Evolutionary conservation across 2,888 invertebrate species (phyloP).

Genomic region (Brassicogethes aeneus): DNA sequence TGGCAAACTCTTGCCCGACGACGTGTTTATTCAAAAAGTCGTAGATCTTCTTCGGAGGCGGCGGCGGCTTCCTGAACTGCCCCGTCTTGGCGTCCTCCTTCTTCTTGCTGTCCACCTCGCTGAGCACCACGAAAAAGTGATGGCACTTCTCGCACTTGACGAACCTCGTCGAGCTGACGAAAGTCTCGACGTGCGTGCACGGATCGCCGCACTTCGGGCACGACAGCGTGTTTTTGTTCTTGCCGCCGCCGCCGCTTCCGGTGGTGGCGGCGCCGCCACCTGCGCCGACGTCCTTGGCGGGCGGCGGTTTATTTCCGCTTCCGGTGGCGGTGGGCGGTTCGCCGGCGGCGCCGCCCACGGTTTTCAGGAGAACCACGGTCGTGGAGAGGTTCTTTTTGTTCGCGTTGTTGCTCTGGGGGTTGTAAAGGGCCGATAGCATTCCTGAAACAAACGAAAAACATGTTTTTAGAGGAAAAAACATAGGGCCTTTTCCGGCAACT

Average conservation of each 20-base stretch:
- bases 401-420: constrained; percentile 19
- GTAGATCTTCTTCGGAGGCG: constrained; percentile 93
- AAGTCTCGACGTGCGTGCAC: constrained; percentile 95
- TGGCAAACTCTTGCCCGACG: constrained; percentile 94
- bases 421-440: constrained; percentile 26
- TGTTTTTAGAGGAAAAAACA: too few relatives aligned
- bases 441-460: constrained; percentile 23
- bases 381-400: constrained; percentile 27
- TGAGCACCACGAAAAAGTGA: constrained; percentile 93
- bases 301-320: constrained; percentile 19
- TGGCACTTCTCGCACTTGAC: constrained; percentile 98
- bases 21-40: constrained; percentile 95
- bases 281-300: constrained; percentile 19
- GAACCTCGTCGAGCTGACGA: constrained; percentile 93
- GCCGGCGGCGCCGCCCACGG: constrained; percentile 28
- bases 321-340: constrained; percentile 26
- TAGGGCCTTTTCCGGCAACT: too few relatives aligned
- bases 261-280: constrained; percentile 15
- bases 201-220: constrained; percentile 83
- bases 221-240: constrained; percentile 69
- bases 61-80: constrained; percentile 78
- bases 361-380: constrained; percentile 30
- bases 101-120: constrained; percentile 86
- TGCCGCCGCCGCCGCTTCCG: constrained; percentile 45
- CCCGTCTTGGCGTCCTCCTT: constrained; percentile 70